These are phyloP conservation scores for Drosophila kepulauana DNA, from an alignment of 1,140 invertebrate genomes.

Conservation along the genomic window DNA sequence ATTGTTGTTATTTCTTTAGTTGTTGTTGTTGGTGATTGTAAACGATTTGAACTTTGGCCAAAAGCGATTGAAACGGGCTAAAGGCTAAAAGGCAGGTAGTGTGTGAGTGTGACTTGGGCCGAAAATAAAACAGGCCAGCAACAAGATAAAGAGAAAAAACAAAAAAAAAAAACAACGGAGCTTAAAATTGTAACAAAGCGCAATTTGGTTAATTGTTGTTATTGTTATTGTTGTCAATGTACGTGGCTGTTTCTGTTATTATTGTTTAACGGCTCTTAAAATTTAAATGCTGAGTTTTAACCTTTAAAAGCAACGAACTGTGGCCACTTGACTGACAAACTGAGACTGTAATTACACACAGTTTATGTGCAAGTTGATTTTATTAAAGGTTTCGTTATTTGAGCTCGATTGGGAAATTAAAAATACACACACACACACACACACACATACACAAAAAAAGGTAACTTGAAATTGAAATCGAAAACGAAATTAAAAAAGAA, in stretches of 20 bases:
- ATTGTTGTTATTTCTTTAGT: constrained; percentile 5
- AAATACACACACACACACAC: background rate
- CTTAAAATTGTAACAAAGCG: constrained; percentile 72
- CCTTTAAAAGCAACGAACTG: constrained; percentile 72
- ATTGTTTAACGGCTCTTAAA: constrained; percentile 61
- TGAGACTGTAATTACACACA: constrained; percentile 50
- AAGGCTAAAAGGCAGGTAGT: constrained; percentile 21
- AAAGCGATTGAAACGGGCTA: constrained; percentile 30
- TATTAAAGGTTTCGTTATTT: constrained; percentile 58
- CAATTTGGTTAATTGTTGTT: constrained; percentile 52
- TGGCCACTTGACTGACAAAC: constrained; percentile 9
- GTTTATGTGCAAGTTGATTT: constrained; percentile 37
- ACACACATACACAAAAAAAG: background rate
- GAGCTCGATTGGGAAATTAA: constrained; percentile 37
- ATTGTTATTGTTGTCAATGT: constrained; percentile 52
- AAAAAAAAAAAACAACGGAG: constrained; percentile 15
- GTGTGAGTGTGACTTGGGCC: constrained; percentile 13
- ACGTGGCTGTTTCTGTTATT: constrained; percentile 29
- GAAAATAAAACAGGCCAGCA: constrained; percentile 10
- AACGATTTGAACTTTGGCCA: constrained; percentile 68
- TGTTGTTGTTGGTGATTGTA: constrained; percentile 35
- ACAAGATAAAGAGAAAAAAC: background rate
- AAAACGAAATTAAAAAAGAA: constrained; percentile 49
- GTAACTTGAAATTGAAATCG: constrained; percentile 18
- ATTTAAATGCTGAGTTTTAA: constrained; percentile 75